Evolutionary conservation across 2,113 vertebrate species (phyloP), one percentile per base, ranked within the genome.

Genomic region (Trematomus loennbergii): DNA sequence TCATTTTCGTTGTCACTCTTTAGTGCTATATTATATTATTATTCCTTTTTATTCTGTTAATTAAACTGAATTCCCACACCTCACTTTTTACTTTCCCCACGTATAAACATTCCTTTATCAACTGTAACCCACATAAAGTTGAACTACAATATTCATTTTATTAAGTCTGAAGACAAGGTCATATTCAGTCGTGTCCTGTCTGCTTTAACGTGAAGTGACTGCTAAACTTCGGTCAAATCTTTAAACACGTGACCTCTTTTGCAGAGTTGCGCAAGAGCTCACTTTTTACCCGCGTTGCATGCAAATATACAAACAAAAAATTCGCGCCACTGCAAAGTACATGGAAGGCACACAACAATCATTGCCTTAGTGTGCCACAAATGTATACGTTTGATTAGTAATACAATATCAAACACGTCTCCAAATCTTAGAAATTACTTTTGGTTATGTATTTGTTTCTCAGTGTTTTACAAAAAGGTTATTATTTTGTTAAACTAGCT

Each of bases 311-410:
- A 67, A 78, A 46, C 29, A 72, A 76, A 77, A 79, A 64, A 68
- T 90, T 95, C 94, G 94, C 95, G 95, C 94, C 94, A 90, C 53
- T 40, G 46, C 5, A 4, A 22, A 84, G 85, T 22, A 46, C 94
- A 46, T 91, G 68, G 52, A 94, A 93, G 91, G n/a, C 0, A 52
- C 33, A 49, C 40, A 8, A 0, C 11, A 40, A 12, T 18, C 7
- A 0, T n/a, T 20, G 4, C 1, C 3, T 1, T 0, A 18, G 40
- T 0, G 2, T 1, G 1, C 20, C 6, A 15, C 4, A 16, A 33
- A 77, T 5, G 0, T 0, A 29, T 8, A 3, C 0, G 0, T 52
- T 22, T n/a, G 0, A 0, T 3, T 58, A 11, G 16, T 0, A 3
- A 8, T 59, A 0, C 45, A 75, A 67, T 0, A 9, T 0, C 0